These are phyloP conservation scores for Chloroclysta siterata DNA, from an alignment of 2,888 invertebrate species.

Conservation along the genomic window DNA sequence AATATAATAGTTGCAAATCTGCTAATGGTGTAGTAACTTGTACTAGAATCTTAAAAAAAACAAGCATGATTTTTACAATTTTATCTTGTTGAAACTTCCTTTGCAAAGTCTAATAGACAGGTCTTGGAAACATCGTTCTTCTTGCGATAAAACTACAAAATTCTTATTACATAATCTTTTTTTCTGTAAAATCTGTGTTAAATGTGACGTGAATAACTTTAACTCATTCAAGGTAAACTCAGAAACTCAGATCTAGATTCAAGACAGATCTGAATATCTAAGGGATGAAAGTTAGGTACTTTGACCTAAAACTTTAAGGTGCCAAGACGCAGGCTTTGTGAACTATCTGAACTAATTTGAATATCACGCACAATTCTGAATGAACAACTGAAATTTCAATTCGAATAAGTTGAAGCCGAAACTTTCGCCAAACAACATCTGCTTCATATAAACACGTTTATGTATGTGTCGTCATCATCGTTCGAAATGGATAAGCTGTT, in stretches of 20 bases:
- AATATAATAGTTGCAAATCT: no score
- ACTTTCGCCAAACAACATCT: conserved; percentile 9
- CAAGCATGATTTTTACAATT: no score
- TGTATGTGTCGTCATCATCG: background rate
- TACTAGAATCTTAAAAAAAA: no score
- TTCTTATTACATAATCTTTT: no score
- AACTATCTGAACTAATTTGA: conserved; percentile 19
- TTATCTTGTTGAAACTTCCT: no score
- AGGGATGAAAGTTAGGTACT: conserved; percentile 1
- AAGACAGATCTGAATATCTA: background rate
- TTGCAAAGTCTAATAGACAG: no score
- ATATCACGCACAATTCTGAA: conserved; percentile 13
- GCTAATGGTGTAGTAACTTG: no score
- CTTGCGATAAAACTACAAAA: no score
- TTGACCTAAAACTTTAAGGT: conserved; percentile 11
- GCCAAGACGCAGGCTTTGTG: conserved; percentile 5
- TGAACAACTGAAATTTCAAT: conserved; percentile 25
- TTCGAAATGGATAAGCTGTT: no score
- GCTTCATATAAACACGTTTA: background rate
- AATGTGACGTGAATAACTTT: background rate
- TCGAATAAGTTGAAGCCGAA: conserved; percentile 14
- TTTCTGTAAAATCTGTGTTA: no score
- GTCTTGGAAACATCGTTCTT: no score
- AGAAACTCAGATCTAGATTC: background rate
- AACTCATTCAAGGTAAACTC: background rate